Conservation (phyloP, 2,888 invertebrate genomes). For the Zootermopsis nevadensis region DNA sequence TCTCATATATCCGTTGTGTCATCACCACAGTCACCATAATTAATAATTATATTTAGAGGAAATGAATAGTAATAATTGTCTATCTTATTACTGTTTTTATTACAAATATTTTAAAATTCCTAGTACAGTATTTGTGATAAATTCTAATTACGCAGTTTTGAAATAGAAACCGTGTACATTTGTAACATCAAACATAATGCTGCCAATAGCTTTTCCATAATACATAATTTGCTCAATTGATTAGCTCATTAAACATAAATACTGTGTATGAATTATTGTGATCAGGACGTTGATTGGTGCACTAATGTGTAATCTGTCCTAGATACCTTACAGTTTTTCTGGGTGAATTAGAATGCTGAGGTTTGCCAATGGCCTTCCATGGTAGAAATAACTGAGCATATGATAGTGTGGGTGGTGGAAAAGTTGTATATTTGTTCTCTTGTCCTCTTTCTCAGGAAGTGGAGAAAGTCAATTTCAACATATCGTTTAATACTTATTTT, state of each 20-base stretch:
- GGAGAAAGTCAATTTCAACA: too few relatives aligned
- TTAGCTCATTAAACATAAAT: neutral
- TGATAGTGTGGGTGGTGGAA: slow-evolving; percentile 3
- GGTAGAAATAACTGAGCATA: neutral
- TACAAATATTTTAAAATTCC: slow-evolving; percentile 34
- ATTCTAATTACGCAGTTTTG: slow-evolving; percentile 21
- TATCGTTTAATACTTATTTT: too few relatives aligned
- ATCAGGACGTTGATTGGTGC: neutral
- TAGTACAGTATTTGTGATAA: slow-evolving; percentile 26
- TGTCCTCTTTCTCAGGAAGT: too few relatives aligned
- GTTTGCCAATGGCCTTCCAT: slow-evolving; percentile 36
- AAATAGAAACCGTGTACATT: slow-evolving; percentile 47
- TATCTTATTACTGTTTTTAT: slow-evolving; percentile 39
- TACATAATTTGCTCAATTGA: slow-evolving; percentile 46
- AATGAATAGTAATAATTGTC: neutral
- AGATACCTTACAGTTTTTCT: neutral
- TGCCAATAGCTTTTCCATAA: slow-evolving; percentile 42
- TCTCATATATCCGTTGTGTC: neutral
- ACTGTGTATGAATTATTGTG: neutral
- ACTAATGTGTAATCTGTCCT: neutral
- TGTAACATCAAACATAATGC: slow-evolving; percentile 43
- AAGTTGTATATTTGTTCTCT: neutral
- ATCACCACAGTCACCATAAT: neutral
- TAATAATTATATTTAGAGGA: neutral
- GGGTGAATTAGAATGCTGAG: slow-evolving; percentile 8